Percentiles rank a stretch among this genome's conserved stretches.
phyloP scores from a whole-genome alignment of 2,888 invertebrate genomes.

The Calameuta pallipes region DNA sequence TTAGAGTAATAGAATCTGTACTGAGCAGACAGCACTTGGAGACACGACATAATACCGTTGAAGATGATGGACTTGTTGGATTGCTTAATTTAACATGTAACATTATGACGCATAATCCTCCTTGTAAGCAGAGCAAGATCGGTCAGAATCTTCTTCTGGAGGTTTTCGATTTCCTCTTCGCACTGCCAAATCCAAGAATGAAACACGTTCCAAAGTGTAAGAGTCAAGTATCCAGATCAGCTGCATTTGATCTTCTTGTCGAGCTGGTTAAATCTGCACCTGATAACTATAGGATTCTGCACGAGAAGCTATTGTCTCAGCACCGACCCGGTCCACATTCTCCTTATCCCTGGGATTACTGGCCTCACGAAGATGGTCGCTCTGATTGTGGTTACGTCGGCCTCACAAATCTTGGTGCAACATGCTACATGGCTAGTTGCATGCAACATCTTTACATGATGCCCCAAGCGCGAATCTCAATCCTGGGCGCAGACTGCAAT shows the following conservation, averaged over 20 bases:
- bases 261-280: slow-evolving; percentile 88
- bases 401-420: slow-evolving; percentile 93
- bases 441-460: slow-evolving; percentile 98
- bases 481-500: slow-evolving; percentile 81
- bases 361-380: slow-evolving; percentile 96
- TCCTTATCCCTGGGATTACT: slow-evolving; percentile 96
- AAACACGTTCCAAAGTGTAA: slow-evolving; percentile 94
- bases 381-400: slow-evolving; percentile 96
- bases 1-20: slow-evolving; percentile 80
- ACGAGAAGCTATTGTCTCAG: slow-evolving; percentile 85
- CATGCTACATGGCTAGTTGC: slow-evolving; percentile 97
- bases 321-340: slow-evolving; percentile 87
- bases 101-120: slow-evolving; percentile 87
- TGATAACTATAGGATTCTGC: slow-evolving; percentile 86
- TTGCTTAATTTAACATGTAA: slow-evolving; percentile 88
- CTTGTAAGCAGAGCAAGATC: slow-evolving; percentile 84
- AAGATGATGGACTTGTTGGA: slow-evolving; percentile 92
- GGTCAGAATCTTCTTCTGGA: slow-evolving; percentile 77
- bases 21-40: slow-evolving; percentile 85
- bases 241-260: slow-evolving; percentile 90
- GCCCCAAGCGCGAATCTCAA: slow-evolving; percentile 89
- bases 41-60: slow-evolving; percentile 81
- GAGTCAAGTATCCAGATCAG: slow-evolving; percentile 87
- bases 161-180: slow-evolving; percentile 89
- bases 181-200: slow-evolving; percentile 86